These are phyloP conservation scores for Virgularia gustaviana DNA, from an alignment of 92 coral and sea anemone genomes.

Conservation along the genomic window DNA sequence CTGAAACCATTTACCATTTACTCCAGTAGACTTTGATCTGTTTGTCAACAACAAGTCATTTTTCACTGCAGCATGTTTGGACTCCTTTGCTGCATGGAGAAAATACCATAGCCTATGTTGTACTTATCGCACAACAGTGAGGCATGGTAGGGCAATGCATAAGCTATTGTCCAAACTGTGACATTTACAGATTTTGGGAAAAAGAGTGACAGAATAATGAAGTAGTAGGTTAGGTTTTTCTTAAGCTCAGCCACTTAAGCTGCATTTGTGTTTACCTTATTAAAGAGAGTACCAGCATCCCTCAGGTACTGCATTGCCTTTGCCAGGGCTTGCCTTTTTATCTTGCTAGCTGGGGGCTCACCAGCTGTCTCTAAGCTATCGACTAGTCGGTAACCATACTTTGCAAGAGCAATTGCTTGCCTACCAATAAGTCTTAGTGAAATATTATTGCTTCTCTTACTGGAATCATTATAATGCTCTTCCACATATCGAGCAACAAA, in stretches of 20 bases:
- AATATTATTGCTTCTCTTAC: constrained; percentile 48
- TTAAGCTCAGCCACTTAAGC: constrained; percentile 23
- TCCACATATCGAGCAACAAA: constrained; percentile 37
- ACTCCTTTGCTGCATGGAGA: constrained; percentile 59
- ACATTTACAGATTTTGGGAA: constrained; percentile 27
- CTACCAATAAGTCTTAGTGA: constrained; percentile 42
- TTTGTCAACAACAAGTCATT: constrained; percentile 41
- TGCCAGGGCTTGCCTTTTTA: constrained; percentile 49
- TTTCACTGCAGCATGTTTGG: constrained; percentile 58
- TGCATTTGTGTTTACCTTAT: constrained; percentile 50
- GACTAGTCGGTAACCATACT: no score
- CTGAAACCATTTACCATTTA: constrained; percentile 55
- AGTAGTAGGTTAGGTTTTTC: constrained; percentile 34
- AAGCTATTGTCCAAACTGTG: constrained; percentile 50
- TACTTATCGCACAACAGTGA: constrained; percentile 30
- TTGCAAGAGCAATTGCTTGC: constrained; percentile 53
- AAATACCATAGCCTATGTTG: no score
- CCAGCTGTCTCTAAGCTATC: neutral
- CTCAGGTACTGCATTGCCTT: constrained; percentile 47
- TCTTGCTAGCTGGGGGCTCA: neutral
- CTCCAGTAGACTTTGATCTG: constrained; percentile 41
- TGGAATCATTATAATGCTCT: constrained; percentile 51
- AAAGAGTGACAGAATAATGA: constrained; percentile 43
- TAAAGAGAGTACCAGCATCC: constrained; percentile 57
- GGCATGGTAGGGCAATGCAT: constrained; percentile 61